These are phyloP conservation scores for Argyra leucocephala DNA, from an alignment of 2,888 invertebrate species.

Conservation along the genomic window DNA sequence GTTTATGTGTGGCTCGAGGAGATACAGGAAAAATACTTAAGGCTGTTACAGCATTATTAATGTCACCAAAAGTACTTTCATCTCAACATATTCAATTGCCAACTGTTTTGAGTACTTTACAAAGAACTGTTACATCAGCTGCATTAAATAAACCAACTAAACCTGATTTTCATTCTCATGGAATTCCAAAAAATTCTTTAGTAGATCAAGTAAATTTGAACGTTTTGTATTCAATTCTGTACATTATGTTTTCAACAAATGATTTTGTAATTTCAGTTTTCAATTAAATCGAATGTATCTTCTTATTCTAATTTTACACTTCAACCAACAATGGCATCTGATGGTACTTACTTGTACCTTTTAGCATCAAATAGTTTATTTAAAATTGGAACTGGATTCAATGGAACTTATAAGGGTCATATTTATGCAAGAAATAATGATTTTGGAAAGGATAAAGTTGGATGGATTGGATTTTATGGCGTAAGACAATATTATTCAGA, in stretches of 20 bases:
- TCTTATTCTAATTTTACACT: slow-evolving; percentile 48
- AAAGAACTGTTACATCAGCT: slow-evolving; percentile 81
- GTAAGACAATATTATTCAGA: slow-evolving; percentile 46
- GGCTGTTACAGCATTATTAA: slow-evolving; percentile 76
- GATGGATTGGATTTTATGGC: slow-evolving; percentile 79
- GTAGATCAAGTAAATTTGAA: slow-evolving; percentile 48
- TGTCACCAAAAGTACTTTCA: slow-evolving; percentile 69
- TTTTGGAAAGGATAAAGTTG: slow-evolving; percentile 68
- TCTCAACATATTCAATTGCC: slow-evolving; percentile 79
- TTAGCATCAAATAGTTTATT: slow-evolving; percentile 74
- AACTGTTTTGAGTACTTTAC: slow-evolving; percentile 70
- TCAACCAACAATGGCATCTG: slow-evolving; percentile 64
- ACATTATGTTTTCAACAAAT: background rate
- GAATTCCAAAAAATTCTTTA: slow-evolving; percentile 68
- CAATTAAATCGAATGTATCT: slow-evolving; percentile 35
- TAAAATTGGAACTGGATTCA: slow-evolving; percentile 92
- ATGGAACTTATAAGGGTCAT: slow-evolving; percentile 85
- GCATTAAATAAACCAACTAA: slow-evolving; percentile 72
- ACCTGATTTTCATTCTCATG: slow-evolving; percentile 82
- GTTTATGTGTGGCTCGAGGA: slow-evolving; percentile 84
- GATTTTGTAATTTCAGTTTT: slow-evolving; percentile 29
- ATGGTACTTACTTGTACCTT: slow-evolving; percentile 83
- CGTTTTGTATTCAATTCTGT: background rate
- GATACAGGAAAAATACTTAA: slow-evolving; percentile 83
- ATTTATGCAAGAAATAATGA: slow-evolving; percentile 75